Evolutionary conservation across 2,113 vertebrate species (phyloP), one percentile per base, ranked within the genome.

Genomic region (Chlorodrepanis virens): DNA sequence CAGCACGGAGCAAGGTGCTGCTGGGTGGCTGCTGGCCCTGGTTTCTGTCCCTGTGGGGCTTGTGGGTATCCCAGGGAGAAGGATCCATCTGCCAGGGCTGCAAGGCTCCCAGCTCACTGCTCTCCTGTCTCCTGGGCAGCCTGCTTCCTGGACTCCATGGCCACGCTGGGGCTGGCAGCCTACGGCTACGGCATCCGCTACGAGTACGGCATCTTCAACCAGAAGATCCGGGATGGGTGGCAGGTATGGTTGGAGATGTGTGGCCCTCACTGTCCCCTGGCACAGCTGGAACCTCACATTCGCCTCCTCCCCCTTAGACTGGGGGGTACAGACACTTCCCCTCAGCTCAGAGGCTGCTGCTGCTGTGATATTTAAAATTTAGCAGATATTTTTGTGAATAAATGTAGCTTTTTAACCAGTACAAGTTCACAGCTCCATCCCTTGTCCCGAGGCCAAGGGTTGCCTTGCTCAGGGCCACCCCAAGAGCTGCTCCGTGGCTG

Each of bases 181-280:
- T 99, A 99, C 3, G 99, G 99, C 50, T 99, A 99, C 21, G 99
- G 99, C 61, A 99, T 99, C 84, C 98, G 99, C 59, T 99, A 99
- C 3, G 99, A 99, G 88, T 99, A 99, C 10, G 99, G 99, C 11
- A 99, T 99, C 97, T 99, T 99, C 95, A 99, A 99, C 96, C 99
- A 99, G 98, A 99, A 99, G 95, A 99, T 99, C 93, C 98, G 98
- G 92, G 98, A 99, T 0, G 99, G 99, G 37, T 99, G 99, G 99
- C 99, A 99, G 99, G 99, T 99, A 98, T 6, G n/a, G 63, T 14
- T 3, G 3, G 69, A 31, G 29, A 9, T 2, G 2, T 0, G 13
- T 2, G 5, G 19, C 5, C 53, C 23, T 52, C 1, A 0, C 15
- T 75, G 87, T 54, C 33, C 61, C 61, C 21, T 1, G 0, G 0